Evolutionary conservation across 2,888 invertebrate genomes (phyloP).

Genomic region (Chrysopilus asiliformis): DNA sequence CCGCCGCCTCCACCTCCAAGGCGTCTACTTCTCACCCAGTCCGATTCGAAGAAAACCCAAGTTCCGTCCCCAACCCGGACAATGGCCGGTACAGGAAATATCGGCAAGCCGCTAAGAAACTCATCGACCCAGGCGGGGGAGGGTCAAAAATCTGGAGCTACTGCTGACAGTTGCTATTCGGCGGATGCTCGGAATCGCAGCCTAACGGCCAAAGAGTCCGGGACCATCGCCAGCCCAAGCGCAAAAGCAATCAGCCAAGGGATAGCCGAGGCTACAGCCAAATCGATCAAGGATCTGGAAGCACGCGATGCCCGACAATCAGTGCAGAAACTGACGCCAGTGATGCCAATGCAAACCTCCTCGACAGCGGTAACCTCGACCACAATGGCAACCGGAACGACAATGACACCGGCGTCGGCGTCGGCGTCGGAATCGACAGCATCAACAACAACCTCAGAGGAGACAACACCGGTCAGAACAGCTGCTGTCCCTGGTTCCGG

Average conservation of each 20-base stretch:
- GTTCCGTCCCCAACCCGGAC: not conserved
- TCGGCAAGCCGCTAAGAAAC: not conserved
- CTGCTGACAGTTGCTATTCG: constrained; percentile 39
- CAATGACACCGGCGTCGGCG: constrained; percentile 23
- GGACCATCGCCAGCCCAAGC: constrained; percentile 31
- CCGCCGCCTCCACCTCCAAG: constrained; percentile 34
- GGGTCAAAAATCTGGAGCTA: constrained; percentile 31
- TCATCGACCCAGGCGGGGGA: not conserved
- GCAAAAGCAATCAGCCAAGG: not conserved
- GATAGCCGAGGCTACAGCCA: not conserved
- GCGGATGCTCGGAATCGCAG: constrained; percentile 20
- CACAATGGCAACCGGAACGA: constrained; percentile 13
- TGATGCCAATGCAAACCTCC: not conserved
- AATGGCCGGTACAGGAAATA: not conserved
- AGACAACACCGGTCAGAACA: constrained; percentile 12
- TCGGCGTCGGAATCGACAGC: constrained; percentile 27
- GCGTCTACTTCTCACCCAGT: constrained; percentile 28
- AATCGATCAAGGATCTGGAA: constrained; percentile 16
- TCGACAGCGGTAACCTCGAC: constrained; percentile 10
- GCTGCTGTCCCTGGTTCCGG: constrained; percentile 27
- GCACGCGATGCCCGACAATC: constrained; percentile 18
- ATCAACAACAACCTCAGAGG: constrained; percentile 23
- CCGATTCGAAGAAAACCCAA: constrained; percentile 5
- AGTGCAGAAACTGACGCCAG: constrained; percentile 11
- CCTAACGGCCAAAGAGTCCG: constrained; percentile 19